phyloP scores from a whole-genome alignment of 2,888 invertebrate species.

The Ceraclea dissimilis region DNA sequence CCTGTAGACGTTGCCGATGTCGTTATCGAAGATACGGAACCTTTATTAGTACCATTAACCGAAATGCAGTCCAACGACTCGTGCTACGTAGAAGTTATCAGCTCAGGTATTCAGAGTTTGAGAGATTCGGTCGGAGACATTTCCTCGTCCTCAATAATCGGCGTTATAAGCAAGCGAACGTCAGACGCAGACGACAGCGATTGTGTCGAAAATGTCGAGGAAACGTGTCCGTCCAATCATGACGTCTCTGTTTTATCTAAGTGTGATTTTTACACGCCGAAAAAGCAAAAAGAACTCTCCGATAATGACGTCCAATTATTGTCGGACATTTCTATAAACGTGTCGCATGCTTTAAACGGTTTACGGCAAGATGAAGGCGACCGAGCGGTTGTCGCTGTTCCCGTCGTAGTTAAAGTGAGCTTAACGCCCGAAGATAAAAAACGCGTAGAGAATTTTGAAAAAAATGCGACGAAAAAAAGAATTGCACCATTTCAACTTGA shows the following conservation, averaged over 20 bases:
- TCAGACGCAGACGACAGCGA: neutral
- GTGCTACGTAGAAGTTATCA: no score
- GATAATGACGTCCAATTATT: neutral
- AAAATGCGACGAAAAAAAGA: neutral
- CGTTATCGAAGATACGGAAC: neutral
- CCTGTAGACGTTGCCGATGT: neutral
- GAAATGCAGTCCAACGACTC: neutral
- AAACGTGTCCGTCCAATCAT: slow-evolving; percentile 16
- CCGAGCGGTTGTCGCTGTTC: neutral
- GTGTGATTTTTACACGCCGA: slow-evolving; percentile 4
- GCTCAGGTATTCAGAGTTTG: no score
- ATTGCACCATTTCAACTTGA: neutral
- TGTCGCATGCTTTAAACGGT: neutral
- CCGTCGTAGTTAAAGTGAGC: slow-evolving; percentile 6
- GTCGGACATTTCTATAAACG: neutral
- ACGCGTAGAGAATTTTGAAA: slow-evolving; percentile 3
- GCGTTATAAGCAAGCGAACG: neutral
- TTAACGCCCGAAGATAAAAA: slow-evolving; percentile 4
- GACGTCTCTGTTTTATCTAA: slow-evolving; percentile 1
- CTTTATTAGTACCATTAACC: neutral
- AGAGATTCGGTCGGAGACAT: no score
- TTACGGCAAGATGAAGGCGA: neutral
- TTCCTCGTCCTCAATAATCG: neutral
- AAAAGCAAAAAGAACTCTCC: neutral
- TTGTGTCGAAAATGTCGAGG: neutral